Percentiles rank a stretch among this genome's conserved stretches.
Conservation (phyloP, 2,797 vertebrate genomes). For the Trachops cirrhosus region DNA sequence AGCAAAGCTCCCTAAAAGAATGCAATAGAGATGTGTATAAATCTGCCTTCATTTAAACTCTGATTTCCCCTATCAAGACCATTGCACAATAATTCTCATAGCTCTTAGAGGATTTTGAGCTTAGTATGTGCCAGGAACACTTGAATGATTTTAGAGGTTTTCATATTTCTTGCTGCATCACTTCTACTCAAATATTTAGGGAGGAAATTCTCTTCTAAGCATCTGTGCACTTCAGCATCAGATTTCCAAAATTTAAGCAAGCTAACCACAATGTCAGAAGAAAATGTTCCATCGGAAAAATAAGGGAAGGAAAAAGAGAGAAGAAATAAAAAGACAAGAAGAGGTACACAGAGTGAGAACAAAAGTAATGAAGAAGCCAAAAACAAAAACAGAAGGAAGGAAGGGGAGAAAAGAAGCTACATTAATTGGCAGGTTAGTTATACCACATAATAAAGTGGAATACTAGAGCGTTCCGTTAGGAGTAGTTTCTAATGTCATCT, state of each 20-base stretch:
- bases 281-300: not conserved
- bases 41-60: not conserved
- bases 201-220: not conserved
- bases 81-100: not conserved
- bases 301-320: not conserved
- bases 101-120: not conserved
- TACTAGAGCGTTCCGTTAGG: not conserved
- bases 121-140: constrained; percentile 11
- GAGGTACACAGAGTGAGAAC: not conserved
- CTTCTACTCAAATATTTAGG: not conserved
- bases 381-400: not conserved
- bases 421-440: not conserved
- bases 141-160: not conserved
- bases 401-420: too few species aligned
- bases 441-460: not conserved
- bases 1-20: constrained; percentile 38
- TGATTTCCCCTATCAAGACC: not conserved
- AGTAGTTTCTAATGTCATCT: not conserved
- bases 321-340: not conserved
- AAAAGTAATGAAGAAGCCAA: not conserved
- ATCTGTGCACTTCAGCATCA: not conserved
- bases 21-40: not conserved
- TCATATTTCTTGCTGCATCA: not conserved
- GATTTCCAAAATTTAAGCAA: not conserved
- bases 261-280: not conserved